Evolutionary conservation across 2,113 vertebrate species (phyloP).

Genomic region (Vidua macroura): DNA sequence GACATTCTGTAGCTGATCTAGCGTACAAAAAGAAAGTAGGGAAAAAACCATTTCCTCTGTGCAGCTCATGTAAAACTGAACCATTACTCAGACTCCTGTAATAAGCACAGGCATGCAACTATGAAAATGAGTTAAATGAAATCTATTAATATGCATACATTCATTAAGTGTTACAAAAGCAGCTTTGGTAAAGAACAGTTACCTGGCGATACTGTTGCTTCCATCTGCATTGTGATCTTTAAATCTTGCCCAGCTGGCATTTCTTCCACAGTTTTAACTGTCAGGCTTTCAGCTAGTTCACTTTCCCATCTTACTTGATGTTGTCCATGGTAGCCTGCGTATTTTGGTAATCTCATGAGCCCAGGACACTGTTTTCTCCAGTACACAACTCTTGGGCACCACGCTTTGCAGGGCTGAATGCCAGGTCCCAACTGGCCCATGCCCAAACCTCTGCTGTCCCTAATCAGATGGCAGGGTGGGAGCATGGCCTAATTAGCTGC

Average conservation of each 20-base stretch:
- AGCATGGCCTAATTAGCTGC: background rate
- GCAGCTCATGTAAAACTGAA: background rate
- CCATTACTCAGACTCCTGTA: slow-evolving; percentile 20
- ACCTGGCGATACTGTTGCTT: background rate
- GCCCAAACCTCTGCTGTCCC: background rate
- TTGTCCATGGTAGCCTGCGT: background rate
- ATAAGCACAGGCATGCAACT: background rate
- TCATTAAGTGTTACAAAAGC: slow-evolving; percentile 31
- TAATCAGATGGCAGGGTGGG: background rate
- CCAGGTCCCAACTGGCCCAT: background rate
- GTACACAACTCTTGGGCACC: background rate
- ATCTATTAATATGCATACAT: slow-evolving; percentile 9
- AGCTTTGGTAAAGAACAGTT: slow-evolving; percentile 21
- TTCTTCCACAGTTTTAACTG: background rate
- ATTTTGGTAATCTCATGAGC: background rate
- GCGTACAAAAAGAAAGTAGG: background rate
- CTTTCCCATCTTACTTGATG: background rate
- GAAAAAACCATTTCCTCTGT: background rate
- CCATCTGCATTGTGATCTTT: background rate
- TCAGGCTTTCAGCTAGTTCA: background rate
- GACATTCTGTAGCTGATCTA: background rate
- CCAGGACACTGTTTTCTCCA: background rate
- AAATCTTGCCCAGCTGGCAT: background rate
- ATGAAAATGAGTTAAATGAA: slow-evolving; percentile 30
- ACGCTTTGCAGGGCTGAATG: background rate